Base-by-base conservation (phyloP, 2,797 vertebrate species). In the Ciconia nigra region DNA sequence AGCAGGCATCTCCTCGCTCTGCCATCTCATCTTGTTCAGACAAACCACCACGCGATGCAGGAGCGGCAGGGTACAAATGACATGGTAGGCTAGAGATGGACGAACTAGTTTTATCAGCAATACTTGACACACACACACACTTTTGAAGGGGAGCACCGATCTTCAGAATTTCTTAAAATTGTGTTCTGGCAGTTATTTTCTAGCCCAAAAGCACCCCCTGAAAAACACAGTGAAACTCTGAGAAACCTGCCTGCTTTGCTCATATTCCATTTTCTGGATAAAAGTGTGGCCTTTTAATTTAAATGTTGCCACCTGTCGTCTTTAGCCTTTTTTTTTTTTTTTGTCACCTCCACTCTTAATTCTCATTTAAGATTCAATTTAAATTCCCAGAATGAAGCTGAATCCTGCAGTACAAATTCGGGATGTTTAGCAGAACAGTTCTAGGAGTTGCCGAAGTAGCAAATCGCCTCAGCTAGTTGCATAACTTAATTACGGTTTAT, bases 181-280 rank as follows among this genome's bases (percentile, higher is more conserved):
- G 37, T 31, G 21, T 71, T 90, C 63, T 82, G 33, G 26, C 52
- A 49, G 26, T 14, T 39, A n/a, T 31, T 65, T 90, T 37, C 71
- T 22, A 67, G 37, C 46, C 33, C 5, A 1, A 79, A 87, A 94
- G 6, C 25, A 65, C 7, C 15, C 25, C 72, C 51, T 19, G 26
- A 83, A 63, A 81, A 90, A 39, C 22, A 74, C 6, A 54, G n/a
- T 0, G 1, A 1, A 84, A 79, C 72, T 94, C 88, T 77, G 80
- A 96, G 94, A 87, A 92, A 94, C 39, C 82, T 91, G 74, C 91
- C 92, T 92, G 87, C 67, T 95, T 96, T 94, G 91, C 94, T 91
- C 88, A 49, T 78, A 54, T 72, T 73, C 87, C 11, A 17, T 92
- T 95, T 96, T 93, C 89, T 89, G 71, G 39, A 89, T 85, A 49